These are phyloP conservation scores for Eulithis prunata DNA, from an alignment of 2,888 invertebrate species.

Conservation along the genomic window DNA sequence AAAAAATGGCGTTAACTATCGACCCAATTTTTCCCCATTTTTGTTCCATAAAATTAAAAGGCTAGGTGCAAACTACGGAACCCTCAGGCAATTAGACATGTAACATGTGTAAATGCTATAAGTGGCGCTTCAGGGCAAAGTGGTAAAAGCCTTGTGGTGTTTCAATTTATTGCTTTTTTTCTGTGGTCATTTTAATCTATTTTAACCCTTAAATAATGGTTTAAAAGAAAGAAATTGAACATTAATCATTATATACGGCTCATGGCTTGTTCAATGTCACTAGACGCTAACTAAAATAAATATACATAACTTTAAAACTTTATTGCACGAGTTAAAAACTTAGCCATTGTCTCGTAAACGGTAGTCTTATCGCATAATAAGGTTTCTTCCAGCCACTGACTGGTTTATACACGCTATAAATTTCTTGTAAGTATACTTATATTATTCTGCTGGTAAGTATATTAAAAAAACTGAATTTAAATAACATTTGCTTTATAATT, in stretches of 20 bases:
- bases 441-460: neutral
- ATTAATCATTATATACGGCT: neutral
- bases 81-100: constrained; percentile 54
- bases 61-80: constrained; percentile 72
- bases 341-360: too few species aligned
- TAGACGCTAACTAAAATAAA: too few species aligned
- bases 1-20: constrained; percentile 53
- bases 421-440: too few species aligned
- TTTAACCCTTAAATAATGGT: constrained; percentile 4
- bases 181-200: constrained; percentile 36
- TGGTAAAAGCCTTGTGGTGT: constrained; percentile 48
- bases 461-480: constrained; percentile 4
- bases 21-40: constrained; percentile 35
- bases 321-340: too few species aligned
- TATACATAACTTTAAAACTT: too few species aligned
- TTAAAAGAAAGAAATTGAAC: neutral
- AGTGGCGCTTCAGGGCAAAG: constrained; percentile 67
- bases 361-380: too few species aligned
- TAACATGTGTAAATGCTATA: constrained; percentile 70
- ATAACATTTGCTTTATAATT: constrained; percentile 35
- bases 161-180: constrained; percentile 49
- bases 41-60: constrained; percentile 40
- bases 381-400: too few species aligned
- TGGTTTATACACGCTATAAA: too few species aligned
- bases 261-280: too few species aligned